Evolutionary conservation across 2,888 invertebrate genomes (phyloP), one percentile per base, ranked within the genome.

Genomic region (Sisyra terminalis): DNA sequence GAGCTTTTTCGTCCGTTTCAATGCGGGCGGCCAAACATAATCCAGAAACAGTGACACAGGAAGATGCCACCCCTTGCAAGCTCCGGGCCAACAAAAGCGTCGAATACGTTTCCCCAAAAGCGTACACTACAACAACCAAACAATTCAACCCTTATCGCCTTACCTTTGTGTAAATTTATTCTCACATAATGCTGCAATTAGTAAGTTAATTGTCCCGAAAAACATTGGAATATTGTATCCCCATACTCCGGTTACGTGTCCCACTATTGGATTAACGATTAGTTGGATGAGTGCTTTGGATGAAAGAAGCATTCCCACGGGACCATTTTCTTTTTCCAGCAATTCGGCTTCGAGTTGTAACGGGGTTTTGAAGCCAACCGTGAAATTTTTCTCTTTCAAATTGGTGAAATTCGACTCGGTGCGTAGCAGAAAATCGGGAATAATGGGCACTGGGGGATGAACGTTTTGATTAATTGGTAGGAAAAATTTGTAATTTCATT

Each of bases 201-300:
- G 61, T 48, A 84, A 68, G 52, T 73, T 73, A 45, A 77, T 64
- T 46, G 77, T 77, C 39, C 84, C 85, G 40, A 75, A 57, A 39
- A 82, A 67, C 46, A 84, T 64, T 1, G 81, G 80, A 38, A 75
- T 58, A 39, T 73, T 69, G 57, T 78, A 81, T 16, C 84, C 83
- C 45, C 74, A 58, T 50, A 68, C 69, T 40, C 66, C 69, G 3
- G 78, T 78, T 38, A 82, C 57, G 47, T 71, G 71, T 24, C 85
- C 86, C 32, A 86, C 72, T 32, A 81, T 62, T 2, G 85, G 84
- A 57, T 86, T 87, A 52, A 76, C 70, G 45, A 80, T 62, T 42
- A 88, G 67, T 60, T 88, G 87, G 3, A 86, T 77, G 46, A 87
- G 63, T 15, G 87, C 85, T 63, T 86, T 84, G 42, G 83, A 81